These are phyloP conservation scores for Rhynchonycteris naso DNA, from an alignment of 2,797 vertebrate genomes.

Conservation along the genomic window DNA sequence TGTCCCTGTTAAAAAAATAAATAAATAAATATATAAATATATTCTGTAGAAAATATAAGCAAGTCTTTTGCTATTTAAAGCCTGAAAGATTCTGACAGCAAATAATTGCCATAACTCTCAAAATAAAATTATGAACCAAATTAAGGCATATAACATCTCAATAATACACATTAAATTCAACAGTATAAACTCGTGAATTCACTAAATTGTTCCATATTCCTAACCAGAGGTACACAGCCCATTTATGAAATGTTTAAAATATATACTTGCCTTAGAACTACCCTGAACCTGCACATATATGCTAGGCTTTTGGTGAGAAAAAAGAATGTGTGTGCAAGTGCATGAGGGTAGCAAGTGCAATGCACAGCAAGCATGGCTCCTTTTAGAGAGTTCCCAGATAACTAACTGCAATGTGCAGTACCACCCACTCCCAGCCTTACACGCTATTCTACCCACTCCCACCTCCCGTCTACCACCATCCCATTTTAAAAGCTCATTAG, in stretches of 20 bases:
- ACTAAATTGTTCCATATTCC: not conserved
- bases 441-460: not conserved
- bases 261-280: not conserved
- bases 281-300: not conserved
- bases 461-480: not conserved
- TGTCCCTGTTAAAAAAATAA: no score
- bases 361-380: not conserved
- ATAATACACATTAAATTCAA: slow-evolving; percentile 8
- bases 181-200: not conserved
- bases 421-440: not conserved
- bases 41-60: slow-evolving; percentile 23
- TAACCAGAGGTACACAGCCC: not conserved
- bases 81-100: not conserved
- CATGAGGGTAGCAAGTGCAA: not conserved
- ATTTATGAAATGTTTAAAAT: not conserved
- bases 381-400: not conserved
- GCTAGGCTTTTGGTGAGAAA: not conserved
- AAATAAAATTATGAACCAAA: slow-evolving; percentile 45
- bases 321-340: not conserved
- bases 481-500: not conserved
- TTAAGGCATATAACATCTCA: not conserved
- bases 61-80: slow-evolving; percentile 18
- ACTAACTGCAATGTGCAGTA: not conserved
- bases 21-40: no score
- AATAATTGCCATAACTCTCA: not conserved